A percentile compares a stretch with the other conserved stretches of the same genome.
Conservation (phyloP, 1,140 invertebrate genomes). For the Leptonema lineaticorne region DNA sequence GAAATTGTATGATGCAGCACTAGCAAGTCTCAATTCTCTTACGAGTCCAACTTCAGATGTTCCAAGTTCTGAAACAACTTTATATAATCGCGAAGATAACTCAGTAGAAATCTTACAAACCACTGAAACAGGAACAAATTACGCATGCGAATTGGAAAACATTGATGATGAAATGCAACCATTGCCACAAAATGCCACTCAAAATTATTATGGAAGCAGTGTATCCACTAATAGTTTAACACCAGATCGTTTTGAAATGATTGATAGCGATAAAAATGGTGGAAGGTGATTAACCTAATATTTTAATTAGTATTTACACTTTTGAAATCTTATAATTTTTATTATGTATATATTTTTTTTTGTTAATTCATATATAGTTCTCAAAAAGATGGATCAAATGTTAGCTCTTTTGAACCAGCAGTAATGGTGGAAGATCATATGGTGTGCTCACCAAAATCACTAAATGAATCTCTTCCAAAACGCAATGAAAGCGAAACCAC, state of each 20-base stretch:
- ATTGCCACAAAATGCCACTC: constrained; percentile 50
- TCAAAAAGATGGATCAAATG: constrained; percentile 49
- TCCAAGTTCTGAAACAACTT: constrained; percentile 37
- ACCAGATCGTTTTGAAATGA: constrained; percentile 56
- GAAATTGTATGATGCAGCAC: constrained; percentile 54
- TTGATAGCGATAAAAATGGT: constrained; percentile 54
- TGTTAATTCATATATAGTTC: constrained; percentile 29
- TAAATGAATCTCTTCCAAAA: constrained; percentile 27
- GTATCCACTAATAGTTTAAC: constrained; percentile 54
- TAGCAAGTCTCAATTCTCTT: constrained; percentile 53
- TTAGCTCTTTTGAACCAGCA: constrained; percentile 51
- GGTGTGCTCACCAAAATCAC: constrained; percentile 43
- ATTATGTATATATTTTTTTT: constrained; percentile 9
- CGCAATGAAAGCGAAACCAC: constrained; percentile 50
- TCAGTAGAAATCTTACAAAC: constrained; percentile 7
- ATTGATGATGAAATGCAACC: constrained; percentile 44
- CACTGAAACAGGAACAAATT: constrained; percentile 45
- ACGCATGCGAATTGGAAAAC: constrained; percentile 47
- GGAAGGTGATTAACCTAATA: constrained; percentile 44
- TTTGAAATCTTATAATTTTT: no score
- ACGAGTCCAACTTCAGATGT: constrained; percentile 52
- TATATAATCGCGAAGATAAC: constrained; percentile 33
- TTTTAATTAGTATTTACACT: neutral
- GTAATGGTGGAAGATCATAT: constrained; percentile 44
- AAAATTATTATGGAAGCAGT: constrained; percentile 55